phyloP scores from a whole-genome alignment of 2,888 invertebrate genomes.

The Icerya purchasi region DNA sequence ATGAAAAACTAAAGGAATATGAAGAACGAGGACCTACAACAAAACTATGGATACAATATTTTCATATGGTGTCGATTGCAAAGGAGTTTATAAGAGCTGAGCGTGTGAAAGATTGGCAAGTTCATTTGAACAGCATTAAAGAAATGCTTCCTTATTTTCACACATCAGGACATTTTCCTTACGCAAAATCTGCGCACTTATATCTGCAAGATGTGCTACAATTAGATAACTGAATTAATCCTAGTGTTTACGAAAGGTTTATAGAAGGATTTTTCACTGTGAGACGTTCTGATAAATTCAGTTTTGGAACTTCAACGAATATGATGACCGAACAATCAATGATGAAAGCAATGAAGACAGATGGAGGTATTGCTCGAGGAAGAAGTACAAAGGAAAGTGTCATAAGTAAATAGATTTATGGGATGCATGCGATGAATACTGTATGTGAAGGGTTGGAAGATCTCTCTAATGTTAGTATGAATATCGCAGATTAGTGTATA shows the following conservation, averaged over 20 bases:
- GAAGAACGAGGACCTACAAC: constrained; percentile 6
- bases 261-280: background rate
- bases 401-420: background rate
- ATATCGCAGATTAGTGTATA: background rate
- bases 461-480: background rate
- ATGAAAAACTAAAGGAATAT: background rate
- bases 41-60: constrained; percentile 10
- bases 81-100: constrained; percentile 18
- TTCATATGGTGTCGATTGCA: constrained; percentile 6
- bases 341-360: background rate
- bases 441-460: background rate
- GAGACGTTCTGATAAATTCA: background rate
- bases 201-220: background rate
- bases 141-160: constrained; percentile 13
- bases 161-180: background rate
- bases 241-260: background rate
- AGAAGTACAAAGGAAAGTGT: background rate
- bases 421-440: background rate
- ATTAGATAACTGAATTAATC: background rate
- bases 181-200: background rate
- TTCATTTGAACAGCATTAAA: constrained; percentile 18
- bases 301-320: no score
- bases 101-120: constrained; percentile 21
- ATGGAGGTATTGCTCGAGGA: background rate
- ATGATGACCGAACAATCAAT: background rate